phyloP scores from a whole-genome alignment of 2,888 invertebrate species.

The Acheta domesticus region DNA sequence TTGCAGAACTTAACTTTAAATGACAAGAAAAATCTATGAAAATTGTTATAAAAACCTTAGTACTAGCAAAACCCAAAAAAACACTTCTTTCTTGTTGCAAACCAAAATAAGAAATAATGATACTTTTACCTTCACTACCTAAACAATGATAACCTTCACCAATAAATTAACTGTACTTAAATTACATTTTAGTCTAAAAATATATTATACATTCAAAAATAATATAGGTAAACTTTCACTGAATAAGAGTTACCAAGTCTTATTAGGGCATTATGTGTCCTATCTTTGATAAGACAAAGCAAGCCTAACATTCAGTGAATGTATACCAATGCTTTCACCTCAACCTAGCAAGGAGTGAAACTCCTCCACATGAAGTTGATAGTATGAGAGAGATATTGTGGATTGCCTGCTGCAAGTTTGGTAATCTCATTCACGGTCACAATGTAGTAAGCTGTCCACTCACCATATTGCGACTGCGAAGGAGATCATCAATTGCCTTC shows the following conservation, averaged over 20 bases:
- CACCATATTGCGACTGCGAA: constrained; percentile 93
- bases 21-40: no score
- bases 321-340: background rate
- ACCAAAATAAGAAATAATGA: no score
- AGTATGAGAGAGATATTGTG: background rate
- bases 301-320: background rate
- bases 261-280: background rate
- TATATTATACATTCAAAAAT: no score
- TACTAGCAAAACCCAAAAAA: no score
- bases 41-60: no score
- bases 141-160: no score
- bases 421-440: background rate
- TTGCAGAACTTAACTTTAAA: no score
- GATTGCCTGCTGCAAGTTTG: background rate
- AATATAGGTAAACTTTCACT: background rate
- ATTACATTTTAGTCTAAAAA: no score
- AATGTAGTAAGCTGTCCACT: constrained; percentile 29
- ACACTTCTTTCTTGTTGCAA: no score
- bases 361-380: no score
- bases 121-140: no score
- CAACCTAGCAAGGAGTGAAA: background rate
- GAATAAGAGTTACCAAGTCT: background rate
- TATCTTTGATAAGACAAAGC: background rate
- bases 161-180: no score
- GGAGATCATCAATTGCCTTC: constrained; percentile 91